A percentile compares a stretch with the other conserved stretches of the same genome.
These are phyloP conservation scores for Eulemur mongoz DNA, from an alignment of 2,797 vertebrate genomes.

Conservation along the genomic window DNA sequence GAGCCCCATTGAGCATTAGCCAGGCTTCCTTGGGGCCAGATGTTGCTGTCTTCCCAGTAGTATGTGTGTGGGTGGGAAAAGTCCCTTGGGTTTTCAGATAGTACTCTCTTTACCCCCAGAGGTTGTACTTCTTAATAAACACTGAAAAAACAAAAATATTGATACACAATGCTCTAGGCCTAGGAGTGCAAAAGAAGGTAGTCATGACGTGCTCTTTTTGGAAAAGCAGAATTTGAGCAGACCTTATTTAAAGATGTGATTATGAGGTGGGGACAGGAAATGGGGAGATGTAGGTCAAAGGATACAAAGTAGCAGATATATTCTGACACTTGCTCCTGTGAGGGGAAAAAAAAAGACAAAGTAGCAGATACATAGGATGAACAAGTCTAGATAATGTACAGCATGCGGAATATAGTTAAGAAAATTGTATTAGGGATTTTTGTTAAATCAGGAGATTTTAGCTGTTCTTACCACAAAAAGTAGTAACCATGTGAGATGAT, in stretches of 20 bases:
- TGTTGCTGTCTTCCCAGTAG: not conserved
- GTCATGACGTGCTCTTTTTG: not conserved
- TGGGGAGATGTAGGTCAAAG: not conserved
- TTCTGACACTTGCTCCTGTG: too few species aligned
- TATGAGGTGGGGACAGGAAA: not conserved
- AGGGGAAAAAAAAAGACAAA: not conserved
- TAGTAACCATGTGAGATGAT: not conserved
- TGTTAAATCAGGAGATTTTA: not conserved
- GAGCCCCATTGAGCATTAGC: not conserved
- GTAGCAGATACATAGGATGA: not conserved
- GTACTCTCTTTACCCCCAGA: not conserved
- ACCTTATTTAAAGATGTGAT: not conserved
- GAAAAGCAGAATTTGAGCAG: constrained; percentile 14
- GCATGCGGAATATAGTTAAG: not conserved
- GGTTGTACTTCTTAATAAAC: not conserved
- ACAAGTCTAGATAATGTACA: not conserved
- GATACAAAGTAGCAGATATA: not conserved
- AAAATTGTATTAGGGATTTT: not conserved
- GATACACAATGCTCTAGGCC: not conserved
- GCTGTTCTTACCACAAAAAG: not conserved
- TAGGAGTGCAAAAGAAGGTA: not conserved
- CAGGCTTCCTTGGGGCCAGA: not conserved
- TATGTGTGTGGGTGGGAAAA: not conserved
- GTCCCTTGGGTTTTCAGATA: not conserved
- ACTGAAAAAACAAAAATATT: not conserved